Conservation (phyloP, 2,888 invertebrate species). For the Mythimna vitellina region DNA sequence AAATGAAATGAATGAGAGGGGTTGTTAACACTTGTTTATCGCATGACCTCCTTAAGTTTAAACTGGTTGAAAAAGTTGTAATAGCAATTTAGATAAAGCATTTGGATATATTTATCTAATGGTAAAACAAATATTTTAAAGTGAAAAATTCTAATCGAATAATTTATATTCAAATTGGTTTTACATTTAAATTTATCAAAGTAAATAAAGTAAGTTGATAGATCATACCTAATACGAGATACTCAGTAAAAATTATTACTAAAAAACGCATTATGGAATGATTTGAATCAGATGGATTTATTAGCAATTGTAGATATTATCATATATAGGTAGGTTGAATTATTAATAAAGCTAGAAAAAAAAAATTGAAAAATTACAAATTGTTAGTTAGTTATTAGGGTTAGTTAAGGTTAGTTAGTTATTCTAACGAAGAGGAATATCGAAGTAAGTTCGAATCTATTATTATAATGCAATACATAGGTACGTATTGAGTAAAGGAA, state of each 20-base stretch:
- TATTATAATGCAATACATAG: background rate
- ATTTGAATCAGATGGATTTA: too few relatives aligned
- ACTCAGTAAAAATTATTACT: too few relatives aligned
- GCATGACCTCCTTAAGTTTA: slow-evolving; percentile 23
- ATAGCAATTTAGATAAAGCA: slow-evolving; percentile 10
- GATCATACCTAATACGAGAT: too few relatives aligned
- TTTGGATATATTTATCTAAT: slow-evolving; percentile 14
- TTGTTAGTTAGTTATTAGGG: too few relatives aligned
- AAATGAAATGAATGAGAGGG: background rate
- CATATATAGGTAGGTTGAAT: too few relatives aligned
- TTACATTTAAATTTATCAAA: slow-evolving; percentile 20
- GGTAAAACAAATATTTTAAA: slow-evolving; percentile 15
- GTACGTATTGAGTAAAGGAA: slow-evolving; percentile 21
- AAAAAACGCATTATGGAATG: too few relatives aligned
- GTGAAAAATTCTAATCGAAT: background rate
- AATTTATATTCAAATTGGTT: slow-evolving; percentile 16
- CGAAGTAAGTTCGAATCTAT: too few relatives aligned
- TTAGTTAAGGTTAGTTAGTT: too few relatives aligned
- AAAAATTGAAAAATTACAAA: background rate
- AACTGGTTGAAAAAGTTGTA: slow-evolving; percentile 5
- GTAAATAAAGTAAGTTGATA: background rate
- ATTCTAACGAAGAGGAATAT: background rate
- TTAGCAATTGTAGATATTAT: too few relatives aligned
- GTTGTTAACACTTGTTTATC: slow-evolving; percentile 7
- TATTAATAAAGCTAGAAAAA: background rate